phyloP scores from a whole-genome alignment of 1,140 invertebrate species.

The Drosophila lacteicornis region DNA sequence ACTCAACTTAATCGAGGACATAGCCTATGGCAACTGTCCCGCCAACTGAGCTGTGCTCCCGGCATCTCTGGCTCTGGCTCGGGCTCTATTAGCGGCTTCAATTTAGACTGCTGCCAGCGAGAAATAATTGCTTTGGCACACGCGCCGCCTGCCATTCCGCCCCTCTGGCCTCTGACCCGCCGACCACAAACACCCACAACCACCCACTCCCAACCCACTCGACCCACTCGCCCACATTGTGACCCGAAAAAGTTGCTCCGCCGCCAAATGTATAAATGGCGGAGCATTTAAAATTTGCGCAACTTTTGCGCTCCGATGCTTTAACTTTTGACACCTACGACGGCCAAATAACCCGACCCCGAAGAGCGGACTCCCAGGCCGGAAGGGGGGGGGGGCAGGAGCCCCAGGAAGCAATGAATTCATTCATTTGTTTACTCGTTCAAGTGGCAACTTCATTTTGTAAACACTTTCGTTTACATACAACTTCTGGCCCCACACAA shows the following conservation, averaged over 20 bases:
- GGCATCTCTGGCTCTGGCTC: constrained; percentile 14
- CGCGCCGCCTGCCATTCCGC: constrained; percentile 23
- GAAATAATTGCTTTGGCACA: constrained; percentile 81
- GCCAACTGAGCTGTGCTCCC: constrained; percentile 32
- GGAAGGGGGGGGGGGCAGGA: constrained; percentile 20
- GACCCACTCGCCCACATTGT: constrained; percentile 25
- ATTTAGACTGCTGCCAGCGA: constrained; percentile 79
- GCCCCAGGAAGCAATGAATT: constrained; percentile 74
- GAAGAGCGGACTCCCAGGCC: constrained; percentile 37
- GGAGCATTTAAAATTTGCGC: constrained; percentile 76
- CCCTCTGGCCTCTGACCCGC: neutral
- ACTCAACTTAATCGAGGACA: constrained; percentile 54
- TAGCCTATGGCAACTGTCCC: constrained; percentile 49
- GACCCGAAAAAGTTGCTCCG: constrained; percentile 72
- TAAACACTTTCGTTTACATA: constrained; percentile 84
- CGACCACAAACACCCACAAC: constrained; percentile 10
- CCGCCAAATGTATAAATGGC: constrained; percentile 72
- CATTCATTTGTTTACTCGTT: constrained; percentile 83
- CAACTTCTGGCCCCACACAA: constrained; percentile 65
- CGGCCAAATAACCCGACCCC: constrained; percentile 49
- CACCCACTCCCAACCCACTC: constrained; percentile 7
- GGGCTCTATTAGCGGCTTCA: constrained; percentile 67
- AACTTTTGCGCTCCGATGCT: constrained; percentile 80
- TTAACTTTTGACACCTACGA: constrained; percentile 82
- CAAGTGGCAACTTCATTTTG: constrained; percentile 83